Evolutionary conservation across 2,113 vertebrate genomes (phyloP).

Genomic region (Rhegmatorhina hoffmannsi): DNA sequence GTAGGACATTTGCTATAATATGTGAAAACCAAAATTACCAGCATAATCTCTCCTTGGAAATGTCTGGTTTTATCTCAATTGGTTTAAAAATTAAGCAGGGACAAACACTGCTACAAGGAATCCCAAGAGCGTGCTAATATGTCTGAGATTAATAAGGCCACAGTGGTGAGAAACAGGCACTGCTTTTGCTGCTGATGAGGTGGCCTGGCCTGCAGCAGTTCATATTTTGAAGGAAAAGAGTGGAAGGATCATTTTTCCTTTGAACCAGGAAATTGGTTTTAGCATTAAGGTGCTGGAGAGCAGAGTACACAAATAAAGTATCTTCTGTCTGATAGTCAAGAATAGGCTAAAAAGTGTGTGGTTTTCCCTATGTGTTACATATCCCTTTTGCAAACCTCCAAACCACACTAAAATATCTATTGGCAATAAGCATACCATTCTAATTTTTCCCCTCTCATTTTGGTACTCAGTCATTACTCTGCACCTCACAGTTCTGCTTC

Average conservation of each 20-base stretch:
- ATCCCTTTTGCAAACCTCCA: not conserved
- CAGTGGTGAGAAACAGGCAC: not conserved
- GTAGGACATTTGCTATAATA: not conserved
- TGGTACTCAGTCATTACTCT: not conserved
- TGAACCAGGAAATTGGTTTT: not conserved
- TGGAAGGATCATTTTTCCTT: not conserved
- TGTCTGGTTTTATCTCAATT: not conserved
- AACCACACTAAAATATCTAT: not conserved
- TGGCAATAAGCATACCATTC: not conserved
- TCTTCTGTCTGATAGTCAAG: not conserved
- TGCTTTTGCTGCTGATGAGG: not conserved
- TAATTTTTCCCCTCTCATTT: not conserved
- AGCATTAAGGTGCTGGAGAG: not conserved
- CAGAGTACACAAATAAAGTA: not conserved
- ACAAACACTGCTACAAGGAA: not conserved
- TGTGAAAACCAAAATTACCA: not conserved
- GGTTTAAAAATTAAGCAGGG: not conserved
- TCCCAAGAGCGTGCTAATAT: not conserved
- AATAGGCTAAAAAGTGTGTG: not conserved
- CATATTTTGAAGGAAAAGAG: not conserved
- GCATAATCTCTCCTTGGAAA: not conserved
- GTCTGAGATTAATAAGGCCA: not conserved
- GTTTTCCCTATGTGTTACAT: not conserved
- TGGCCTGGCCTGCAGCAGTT: not conserved
- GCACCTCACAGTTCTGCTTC: not conserved